Percentiles rank a stretch among this genome's conserved stretches.
These are phyloP conservation scores for Eupithecia vulgata DNA, from an alignment of 2,888 invertebrate genomes.

Conservation along the genomic window DNA sequence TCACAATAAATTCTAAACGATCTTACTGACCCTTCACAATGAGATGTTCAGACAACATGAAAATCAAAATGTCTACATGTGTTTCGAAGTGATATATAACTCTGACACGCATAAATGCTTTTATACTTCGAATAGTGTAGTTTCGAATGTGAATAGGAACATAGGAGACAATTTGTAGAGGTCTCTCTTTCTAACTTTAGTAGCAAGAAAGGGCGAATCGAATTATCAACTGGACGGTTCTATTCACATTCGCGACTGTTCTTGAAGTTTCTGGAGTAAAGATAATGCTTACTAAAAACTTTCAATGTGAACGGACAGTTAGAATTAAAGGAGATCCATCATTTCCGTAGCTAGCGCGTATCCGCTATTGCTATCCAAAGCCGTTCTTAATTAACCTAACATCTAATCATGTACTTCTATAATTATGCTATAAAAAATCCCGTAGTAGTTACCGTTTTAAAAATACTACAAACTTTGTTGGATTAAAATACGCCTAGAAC, in stretches of 20 bases:
- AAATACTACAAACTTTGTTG: conserved; percentile 39
- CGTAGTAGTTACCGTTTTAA: conserved; percentile 41
- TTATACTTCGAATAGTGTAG: not conserved
- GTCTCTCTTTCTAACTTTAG: not conserved
- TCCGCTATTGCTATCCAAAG: conserved; percentile 49
- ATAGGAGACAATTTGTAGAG: not conserved
- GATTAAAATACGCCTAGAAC: conserved; percentile 27
- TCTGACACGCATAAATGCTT: conserved; percentile 4
- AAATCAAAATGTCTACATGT: not conserved
- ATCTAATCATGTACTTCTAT: conserved; percentile 73
- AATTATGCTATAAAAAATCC: conserved; percentile 71
- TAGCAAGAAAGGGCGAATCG: not conserved
- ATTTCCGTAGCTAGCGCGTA: conserved; percentile 50
- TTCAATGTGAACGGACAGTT: conserved; percentile 46
- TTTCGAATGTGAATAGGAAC: conserved; percentile 1
- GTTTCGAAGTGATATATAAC: not conserved
- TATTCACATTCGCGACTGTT: not conserved
- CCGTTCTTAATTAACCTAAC: conserved; percentile 46
- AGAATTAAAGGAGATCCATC: conserved; percentile 70
- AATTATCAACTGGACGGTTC: not conserved
- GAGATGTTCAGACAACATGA: conserved; percentile 1
- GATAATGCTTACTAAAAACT: conserved; percentile 14
- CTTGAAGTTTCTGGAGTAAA: too few relatives aligned
- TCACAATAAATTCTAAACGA: conserved; percentile 56
- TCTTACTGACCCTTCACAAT: conserved; percentile 25